phyloP scores from a whole-genome alignment of 2,888 invertebrate species.

The Heteromurus nitidus region DNA sequence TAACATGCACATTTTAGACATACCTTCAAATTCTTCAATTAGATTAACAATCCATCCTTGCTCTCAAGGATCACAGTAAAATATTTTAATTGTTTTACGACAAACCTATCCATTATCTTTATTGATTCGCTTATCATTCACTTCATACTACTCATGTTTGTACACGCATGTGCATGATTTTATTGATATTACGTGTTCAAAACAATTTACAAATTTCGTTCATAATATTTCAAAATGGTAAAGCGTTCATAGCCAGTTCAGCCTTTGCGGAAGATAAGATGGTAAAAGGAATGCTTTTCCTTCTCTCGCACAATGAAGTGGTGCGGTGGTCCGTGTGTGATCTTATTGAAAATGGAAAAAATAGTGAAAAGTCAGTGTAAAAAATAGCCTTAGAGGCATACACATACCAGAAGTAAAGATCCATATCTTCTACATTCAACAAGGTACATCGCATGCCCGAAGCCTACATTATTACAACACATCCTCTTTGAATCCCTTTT shows the following conservation, averaged over 20 bases:
- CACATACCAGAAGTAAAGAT: constrained; percentile 54
- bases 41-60: not conserved
- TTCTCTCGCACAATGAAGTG: not conserved
- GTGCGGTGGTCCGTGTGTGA: not conserved
- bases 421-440: constrained; percentile 30
- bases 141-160: too few species aligned
- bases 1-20: not conserved
- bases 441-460: constrained; percentile 9
- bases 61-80: too few species aligned
- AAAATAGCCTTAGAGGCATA: constrained; percentile 43
- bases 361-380: not conserved
- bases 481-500: constrained; percentile 16
- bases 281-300: not conserved
- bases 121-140: too few species aligned
- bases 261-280: not conserved
- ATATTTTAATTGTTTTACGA: too few species aligned
- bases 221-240: not conserved
- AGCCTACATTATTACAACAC: too few species aligned
- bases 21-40: not conserved
- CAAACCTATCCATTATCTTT: too few species aligned
- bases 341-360: constrained; percentile 59
- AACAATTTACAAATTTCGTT: not conserved
- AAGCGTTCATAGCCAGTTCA: too few species aligned
- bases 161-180: too few species aligned
- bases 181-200: too few species aligned